These are phyloP conservation scores for Dasysyrphus tricinctus DNA, from an alignment of 2,888 invertebrate species.

Conservation along the genomic window DNA sequence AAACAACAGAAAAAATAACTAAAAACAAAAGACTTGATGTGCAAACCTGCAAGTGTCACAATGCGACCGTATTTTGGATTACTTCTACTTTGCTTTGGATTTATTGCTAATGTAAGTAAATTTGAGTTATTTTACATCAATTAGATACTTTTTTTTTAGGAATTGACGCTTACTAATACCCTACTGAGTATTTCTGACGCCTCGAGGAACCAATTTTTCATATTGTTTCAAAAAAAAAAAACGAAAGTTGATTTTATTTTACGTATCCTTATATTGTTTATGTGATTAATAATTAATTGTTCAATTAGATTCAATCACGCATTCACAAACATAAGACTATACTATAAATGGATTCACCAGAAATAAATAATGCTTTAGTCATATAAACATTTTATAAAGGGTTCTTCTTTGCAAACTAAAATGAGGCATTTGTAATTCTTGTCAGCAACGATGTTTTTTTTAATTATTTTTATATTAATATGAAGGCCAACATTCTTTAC, in stretches of 20 bases:
- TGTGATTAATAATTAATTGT: neutral
- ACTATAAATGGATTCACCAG: neutral
- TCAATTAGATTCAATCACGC: neutral
- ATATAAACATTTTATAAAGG: neutral
- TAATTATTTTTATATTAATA: neutral
- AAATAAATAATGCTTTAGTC: neutral
- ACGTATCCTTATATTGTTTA: too few relatives aligned
- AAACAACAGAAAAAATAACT: neutral
- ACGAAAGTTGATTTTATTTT: too few relatives aligned
- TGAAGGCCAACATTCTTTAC: neutral
- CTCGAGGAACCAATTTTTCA: neutral
- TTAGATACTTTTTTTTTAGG: neutral
- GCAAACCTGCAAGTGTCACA: conserved; percentile 39
- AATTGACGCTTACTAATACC: neutral
- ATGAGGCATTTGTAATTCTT: neutral
- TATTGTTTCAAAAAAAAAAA: neutral
- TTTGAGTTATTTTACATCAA: neutral
- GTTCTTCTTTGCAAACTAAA: neutral
- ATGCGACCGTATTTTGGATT: conserved; percentile 57
- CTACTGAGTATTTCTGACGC: neutral
- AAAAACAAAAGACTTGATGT: conserved; percentile 53
- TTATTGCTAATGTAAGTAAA: conserved; percentile 56
- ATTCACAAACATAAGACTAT: neutral
- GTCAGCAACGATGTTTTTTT: neutral
- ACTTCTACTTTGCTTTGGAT: conserved; percentile 58